Percentiles rank a stretch among this genome's conserved stretches.
Evolutionary conservation across 2,113 vertebrate species (phyloP).

Genomic region (Glareola pratincola): DNA sequence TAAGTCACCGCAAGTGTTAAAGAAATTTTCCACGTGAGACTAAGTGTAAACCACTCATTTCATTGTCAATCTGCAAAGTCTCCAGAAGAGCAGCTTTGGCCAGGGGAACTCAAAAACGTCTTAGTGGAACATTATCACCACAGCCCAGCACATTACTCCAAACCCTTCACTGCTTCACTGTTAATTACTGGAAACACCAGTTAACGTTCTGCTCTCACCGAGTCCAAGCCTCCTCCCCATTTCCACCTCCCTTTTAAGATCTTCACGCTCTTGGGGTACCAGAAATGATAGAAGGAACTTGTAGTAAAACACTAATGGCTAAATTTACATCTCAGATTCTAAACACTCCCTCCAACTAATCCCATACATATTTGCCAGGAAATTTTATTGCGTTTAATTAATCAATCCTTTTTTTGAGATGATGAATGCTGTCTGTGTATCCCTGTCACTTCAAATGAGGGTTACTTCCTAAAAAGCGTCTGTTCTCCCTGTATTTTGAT

Average conservation of each 20-base stretch:
- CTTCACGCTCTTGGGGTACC: neutral
- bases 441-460: neutral
- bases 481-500: neutral
- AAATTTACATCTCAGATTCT: neutral
- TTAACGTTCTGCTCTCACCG: neutral
- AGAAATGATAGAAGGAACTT: neutral
- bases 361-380: neutral
- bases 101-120: neutral
- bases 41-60: neutral
- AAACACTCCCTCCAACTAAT: neutral
- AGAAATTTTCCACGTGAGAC: neutral
- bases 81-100: neutral
- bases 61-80: neutral
- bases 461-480: neutral
- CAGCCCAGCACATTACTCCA: conserved; percentile 5
- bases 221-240: neutral
- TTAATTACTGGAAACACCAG: neutral
- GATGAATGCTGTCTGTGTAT: neutral
- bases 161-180: neutral
- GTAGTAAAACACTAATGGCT: neutral
- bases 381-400: neutral
- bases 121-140: neutral
- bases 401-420: neutral
- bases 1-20: neutral
- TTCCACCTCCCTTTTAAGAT: neutral